phyloP scores from a whole-genome alignment of 1,140 invertebrate species.

The Teleogryllus occipitalis region DNA sequence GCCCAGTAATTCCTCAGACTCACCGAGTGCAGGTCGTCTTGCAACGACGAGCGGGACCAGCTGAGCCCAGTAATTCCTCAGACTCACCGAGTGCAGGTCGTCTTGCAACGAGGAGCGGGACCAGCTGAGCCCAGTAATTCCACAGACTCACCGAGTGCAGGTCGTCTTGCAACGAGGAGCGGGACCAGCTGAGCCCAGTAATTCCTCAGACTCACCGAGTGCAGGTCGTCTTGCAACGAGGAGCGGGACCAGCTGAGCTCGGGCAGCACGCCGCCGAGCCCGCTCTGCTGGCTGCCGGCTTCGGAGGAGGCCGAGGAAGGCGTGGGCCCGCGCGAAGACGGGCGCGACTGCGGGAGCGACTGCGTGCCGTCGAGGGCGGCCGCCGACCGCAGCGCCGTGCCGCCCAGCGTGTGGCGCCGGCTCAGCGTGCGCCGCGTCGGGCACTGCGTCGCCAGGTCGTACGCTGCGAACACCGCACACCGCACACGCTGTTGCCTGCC shows the following conservation, averaged over 20 bases:
- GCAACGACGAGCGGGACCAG: no score
- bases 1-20: no score
- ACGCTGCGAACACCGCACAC: constrained; percentile 43
- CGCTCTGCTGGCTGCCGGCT: constrained; percentile 25
- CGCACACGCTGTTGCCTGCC: neutral
- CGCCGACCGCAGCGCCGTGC: neutral
- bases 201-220: constrained; percentile 41
- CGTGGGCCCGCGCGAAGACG: constrained; percentile 44
- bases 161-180: no score
- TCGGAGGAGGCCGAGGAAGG: constrained; percentile 31
- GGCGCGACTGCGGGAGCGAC: constrained; percentile 62
- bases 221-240: constrained; percentile 56
- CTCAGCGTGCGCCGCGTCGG: constrained; percentile 55
- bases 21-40: no score
- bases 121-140: no score
- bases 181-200: no score
- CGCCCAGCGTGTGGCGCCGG: constrained; percentile 58
- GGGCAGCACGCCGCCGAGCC: constrained; percentile 29
- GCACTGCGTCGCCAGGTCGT: constrained; percentile 72
- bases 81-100: no score
- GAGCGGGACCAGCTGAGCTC: constrained; percentile 53
- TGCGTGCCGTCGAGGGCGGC: constrained; percentile 41
- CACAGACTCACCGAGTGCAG: no score
- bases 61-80: no score
- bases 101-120: no score